Conservation (phyloP, 2,888 invertebrate genomes). For the Pristionchus exspectatus region DNA sequence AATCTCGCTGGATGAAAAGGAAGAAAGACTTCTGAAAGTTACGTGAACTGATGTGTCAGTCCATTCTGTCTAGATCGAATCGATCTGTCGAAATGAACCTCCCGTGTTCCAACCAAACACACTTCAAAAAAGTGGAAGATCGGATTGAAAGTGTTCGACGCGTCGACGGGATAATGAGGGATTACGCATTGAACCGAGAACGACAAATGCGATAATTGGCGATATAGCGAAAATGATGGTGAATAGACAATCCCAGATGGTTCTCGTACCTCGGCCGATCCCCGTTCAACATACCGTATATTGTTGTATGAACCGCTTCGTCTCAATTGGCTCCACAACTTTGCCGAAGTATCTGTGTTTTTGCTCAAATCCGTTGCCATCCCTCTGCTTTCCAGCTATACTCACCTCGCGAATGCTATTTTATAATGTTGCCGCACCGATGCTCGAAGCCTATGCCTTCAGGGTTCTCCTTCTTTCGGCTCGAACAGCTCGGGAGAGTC, state of each 20-base stretch:
- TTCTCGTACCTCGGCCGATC: background rate
- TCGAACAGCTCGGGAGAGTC: background rate
- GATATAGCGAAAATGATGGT: conserved; percentile 29
- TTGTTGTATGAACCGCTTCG: background rate
- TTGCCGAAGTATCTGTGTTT: too few species aligned
- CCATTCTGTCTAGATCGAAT: background rate
- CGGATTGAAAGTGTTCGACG: conserved; percentile 25
- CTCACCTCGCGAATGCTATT: background rate
- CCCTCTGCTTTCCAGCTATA: background rate
- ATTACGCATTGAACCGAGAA: conserved; percentile 40
- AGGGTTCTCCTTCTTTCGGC: background rate
- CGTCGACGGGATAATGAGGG: conserved; percentile 32
- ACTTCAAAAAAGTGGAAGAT: background rate
- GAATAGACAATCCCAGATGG: background rate
- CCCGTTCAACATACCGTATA: background rate
- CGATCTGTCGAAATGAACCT: background rate
- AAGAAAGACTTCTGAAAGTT: too few species aligned
- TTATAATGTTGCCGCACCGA: background rate
- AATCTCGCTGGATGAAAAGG: too few species aligned
- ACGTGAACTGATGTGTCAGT: too few species aligned
- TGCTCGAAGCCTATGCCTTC: background rate
- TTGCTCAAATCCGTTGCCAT: background rate
- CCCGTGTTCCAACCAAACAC: background rate
- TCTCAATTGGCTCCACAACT: too few species aligned
- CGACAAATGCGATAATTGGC: conserved; percentile 37